A percentile compares a stretch with the other conserved stretches of the same genome.
These are phyloP conservation scores for Lasioglossum baleicum DNA, from an alignment of 1,140 invertebrate genomes.

Conservation along the genomic window DNA sequence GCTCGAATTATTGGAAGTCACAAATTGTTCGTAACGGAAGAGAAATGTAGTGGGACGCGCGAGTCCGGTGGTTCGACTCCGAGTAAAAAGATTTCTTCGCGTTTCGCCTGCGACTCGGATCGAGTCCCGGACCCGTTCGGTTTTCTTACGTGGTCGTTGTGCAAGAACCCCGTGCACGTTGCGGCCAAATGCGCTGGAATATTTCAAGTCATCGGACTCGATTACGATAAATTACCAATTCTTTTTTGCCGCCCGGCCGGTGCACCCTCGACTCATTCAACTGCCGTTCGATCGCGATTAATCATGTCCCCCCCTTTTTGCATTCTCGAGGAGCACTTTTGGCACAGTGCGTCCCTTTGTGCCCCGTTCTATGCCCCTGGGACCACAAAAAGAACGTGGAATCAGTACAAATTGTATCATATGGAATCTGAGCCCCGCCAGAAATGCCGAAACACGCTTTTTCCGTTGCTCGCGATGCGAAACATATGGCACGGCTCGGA, in stretches of 20 bases:
- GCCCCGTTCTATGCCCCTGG: not conserved
- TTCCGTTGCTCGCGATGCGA: too few relatives aligned
- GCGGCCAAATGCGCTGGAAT: constrained; percentile 45
- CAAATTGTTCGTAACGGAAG: constrained; percentile 9
- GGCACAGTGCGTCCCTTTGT: constrained; percentile 48
- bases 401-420: not conserved
- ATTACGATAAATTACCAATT: constrained; percentile 60
- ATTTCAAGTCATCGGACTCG: constrained; percentile 52
- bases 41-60: not conserved
- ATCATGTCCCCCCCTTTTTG: constrained; percentile 53
- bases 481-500: too few relatives aligned
- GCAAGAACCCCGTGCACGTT: not conserved
- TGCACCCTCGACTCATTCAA: constrained; percentile 42
- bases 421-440: not conserved
- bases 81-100: not conserved
- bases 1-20: not conserved
- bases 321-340: constrained; percentile 37
- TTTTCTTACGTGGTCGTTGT: constrained; percentile 27
- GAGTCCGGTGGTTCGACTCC: not conserved
- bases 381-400: not conserved
- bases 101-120: not conserved
- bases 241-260: constrained; percentile 37
- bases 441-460: too few relatives aligned
- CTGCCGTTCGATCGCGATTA: constrained; percentile 41
- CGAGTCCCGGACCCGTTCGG: not conserved